Base-by-base conservation (phyloP, 2,797 vertebrate genomes). In the Lycodopsis pacificus region DNA sequence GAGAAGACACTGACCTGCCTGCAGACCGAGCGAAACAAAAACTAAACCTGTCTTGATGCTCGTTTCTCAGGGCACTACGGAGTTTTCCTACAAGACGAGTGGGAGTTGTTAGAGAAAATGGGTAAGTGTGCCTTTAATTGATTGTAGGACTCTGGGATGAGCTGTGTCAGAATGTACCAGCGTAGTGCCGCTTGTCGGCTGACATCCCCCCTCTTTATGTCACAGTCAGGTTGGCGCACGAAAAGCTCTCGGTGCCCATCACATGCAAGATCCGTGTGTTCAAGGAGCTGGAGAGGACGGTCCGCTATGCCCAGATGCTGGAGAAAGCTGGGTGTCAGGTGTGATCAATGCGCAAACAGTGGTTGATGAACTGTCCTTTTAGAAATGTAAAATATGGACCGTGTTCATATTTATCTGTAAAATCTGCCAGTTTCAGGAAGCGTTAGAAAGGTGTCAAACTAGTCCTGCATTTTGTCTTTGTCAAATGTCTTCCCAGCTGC, bases 201-300 rank as follows among this genome's bases (percentile, higher is more conserved):
- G 11, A 66, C 7, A n/a, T 62, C 78, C 19, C 27, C 32, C 32
- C 7, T 56, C 7, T 73, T 27, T 25, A 2, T 70, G 19, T 34
- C 46, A 34, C 86, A 99, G 98, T 99, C 90, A 94, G 94, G 80
- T 89, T 97, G 89, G 98, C 97, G 79, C 93, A 97, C 1, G 96
- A 98, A 91, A 98, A 96, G 85, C 95, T 99, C 64, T 97, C 97
- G 0, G 97, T 99, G 86, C 98, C 98, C 1, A 92, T 99, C 93
- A 99, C 98, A 0, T 99, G 98, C 92, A 99, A 99, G 94, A 99
- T 99, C 92, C 96, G 98, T 0, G 96, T 99, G 82, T 99, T 99
- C 90, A 92, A 96, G 20, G 98, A 99, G 88, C 85, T 98, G 20
- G 96, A 96, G 66, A 99, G 96, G 95, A 99, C 98, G 0, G 96